A percentile compares a stretch with the other conserved stretches of the same genome.
Evolutionary conservation across 2,888 invertebrate species (phyloP).

Genomic region (Ischnus inquisitorius): DNA sequence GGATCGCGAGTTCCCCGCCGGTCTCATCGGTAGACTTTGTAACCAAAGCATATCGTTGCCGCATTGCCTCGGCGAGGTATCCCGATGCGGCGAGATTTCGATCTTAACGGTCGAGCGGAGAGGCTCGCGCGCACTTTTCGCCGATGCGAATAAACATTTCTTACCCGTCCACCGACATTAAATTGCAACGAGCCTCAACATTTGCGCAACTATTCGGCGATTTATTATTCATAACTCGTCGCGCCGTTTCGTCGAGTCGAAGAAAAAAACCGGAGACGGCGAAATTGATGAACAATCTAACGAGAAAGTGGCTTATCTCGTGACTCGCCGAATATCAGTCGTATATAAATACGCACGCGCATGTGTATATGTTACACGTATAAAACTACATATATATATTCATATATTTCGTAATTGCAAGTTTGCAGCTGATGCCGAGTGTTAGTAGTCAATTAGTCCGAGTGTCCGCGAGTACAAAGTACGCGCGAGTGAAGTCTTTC

Average conservation of each 20-base stretch:
- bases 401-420: neutral
- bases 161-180: neutral
- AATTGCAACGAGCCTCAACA: neutral
- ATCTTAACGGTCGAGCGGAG: conserved; percentile 18
- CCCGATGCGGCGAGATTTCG: conserved; percentile 10
- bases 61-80: neutral
- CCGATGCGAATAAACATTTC: neutral
- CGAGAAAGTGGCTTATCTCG: conserved; percentile 6
- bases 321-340: conserved; percentile 15
- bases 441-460: conserved; percentile 43
- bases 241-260: neutral
- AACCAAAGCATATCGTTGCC: neutral
- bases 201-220: conserved; percentile 9
- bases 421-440: neutral
- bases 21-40: neutral
- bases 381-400: neutral
- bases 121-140: neutral
- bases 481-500: conserved; percentile 1
- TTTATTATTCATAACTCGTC: conserved; percentile 15
- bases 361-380: too few species aligned
- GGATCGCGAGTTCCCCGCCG: neutral
- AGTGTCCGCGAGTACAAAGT: conserved; percentile 19
- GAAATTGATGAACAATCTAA: conserved; percentile 1
- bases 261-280: neutral
- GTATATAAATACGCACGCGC: too few species aligned